These are phyloP conservation scores for Carlito syrichta DNA, from an alignment of 2,113 vertebrate species.

Conservation along the genomic window DNA sequence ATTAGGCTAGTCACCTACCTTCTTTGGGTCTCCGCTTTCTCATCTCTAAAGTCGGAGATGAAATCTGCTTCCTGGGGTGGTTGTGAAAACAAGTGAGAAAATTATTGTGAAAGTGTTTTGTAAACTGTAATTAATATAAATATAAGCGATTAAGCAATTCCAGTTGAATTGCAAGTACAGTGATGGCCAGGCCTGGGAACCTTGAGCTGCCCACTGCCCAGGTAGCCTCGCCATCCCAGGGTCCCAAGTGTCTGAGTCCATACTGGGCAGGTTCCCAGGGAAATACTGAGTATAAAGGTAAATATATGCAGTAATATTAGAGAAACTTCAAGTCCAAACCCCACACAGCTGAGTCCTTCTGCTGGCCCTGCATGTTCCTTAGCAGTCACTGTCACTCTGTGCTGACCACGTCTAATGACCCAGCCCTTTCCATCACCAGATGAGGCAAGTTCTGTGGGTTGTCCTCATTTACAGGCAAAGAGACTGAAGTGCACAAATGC, in stretches of 20 bases:
- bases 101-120: constrained; percentile 60
- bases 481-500: not conserved
- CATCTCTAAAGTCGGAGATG: constrained; percentile 6
- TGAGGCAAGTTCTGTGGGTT: not conserved
- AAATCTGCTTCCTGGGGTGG: constrained; percentile 55
- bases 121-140: constrained; percentile 68
- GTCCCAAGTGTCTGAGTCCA: not conserved
- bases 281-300: not conserved
- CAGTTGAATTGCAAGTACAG: not conserved
- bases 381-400: rapidly evolving
- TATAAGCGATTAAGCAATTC: not conserved
- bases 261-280: not conserved
- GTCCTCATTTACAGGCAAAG: not conserved
- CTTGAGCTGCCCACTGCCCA: not conserved
- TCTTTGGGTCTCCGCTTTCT: constrained; percentile 21
- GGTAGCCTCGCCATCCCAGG: not conserved
- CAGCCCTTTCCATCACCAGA: not conserved
- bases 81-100: constrained; percentile 71
- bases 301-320: not conserved
- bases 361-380: not conserved
- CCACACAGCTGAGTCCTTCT: not conserved
- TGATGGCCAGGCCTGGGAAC: not conserved
- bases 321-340: not conserved
- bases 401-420: not conserved
- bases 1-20: constrained; percentile 2